Conservation (phyloP, 2,797 vertebrate species). For the Rallus crepitans region DNA sequence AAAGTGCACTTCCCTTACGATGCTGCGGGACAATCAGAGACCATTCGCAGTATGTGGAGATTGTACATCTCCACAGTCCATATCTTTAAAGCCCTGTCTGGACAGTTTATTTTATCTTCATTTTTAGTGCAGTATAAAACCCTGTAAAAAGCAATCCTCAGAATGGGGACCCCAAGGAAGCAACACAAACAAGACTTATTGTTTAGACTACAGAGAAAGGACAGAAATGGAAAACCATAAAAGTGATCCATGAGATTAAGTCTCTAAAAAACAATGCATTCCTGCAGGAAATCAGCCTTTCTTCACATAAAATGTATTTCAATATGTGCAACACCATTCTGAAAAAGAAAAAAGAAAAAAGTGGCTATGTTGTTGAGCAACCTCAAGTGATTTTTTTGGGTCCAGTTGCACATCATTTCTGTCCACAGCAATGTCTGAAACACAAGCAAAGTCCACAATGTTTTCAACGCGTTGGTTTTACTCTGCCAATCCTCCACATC, state of each 20-base stretch:
- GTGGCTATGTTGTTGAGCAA: accelerated
- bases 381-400: neutral
- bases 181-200: neutral
- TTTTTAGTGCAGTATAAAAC: slow-evolving; percentile 33
- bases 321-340: neutral
- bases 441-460: neutral
- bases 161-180: neutral
- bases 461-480: neutral
- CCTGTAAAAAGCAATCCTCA: slow-evolving; percentile 9
- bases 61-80: neutral
- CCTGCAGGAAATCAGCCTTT: slow-evolving; percentile 1
- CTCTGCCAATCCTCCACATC: neutral
- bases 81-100: slow-evolving; percentile 21
- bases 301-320: neutral
- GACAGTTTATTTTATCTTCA: slow-evolving; percentile 42
- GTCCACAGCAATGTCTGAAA: neutral
- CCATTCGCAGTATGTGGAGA: accelerated
- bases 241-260: slow-evolving; percentile 22
- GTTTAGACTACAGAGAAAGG: neutral
- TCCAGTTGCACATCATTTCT: neutral
- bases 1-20: neutral
- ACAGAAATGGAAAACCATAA: slow-evolving; percentile 3
- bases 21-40: neutral
- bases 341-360: neutral
- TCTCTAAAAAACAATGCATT: neutral